phyloP scores from a whole-genome alignment of 2,888 invertebrate species.

The Hylaea fasciaria region DNA sequence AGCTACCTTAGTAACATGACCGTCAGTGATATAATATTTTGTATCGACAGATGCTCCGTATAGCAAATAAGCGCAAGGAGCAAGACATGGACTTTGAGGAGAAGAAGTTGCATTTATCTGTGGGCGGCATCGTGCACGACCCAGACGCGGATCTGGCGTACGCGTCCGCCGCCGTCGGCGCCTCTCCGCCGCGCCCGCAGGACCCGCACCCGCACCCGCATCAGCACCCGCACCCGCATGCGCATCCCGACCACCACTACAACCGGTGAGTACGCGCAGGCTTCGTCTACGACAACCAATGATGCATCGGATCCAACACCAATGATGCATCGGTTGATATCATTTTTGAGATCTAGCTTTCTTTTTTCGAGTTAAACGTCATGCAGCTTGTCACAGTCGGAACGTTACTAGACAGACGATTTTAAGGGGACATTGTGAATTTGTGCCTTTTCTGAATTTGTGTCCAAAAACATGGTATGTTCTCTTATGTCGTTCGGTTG shows the following conservation, averaged over 20 bases:
- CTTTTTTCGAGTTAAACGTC: no score
- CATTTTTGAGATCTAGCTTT: no score
- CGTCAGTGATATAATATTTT: neutral
- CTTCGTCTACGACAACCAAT: no score
- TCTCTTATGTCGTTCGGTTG: no score
- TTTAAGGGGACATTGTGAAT: no score
- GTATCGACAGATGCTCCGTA: slow-evolving; percentile 84
- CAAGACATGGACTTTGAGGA: slow-evolving; percentile 98
- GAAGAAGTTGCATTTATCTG: slow-evolving; percentile 95
- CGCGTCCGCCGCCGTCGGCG: slow-evolving; percentile 87
- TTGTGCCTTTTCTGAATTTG: no score
- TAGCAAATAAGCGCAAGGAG: slow-evolving; percentile 96
- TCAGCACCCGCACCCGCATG: slow-evolving; percentile 45
- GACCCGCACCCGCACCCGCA: slow-evolving; percentile 49
- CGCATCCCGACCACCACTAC: slow-evolving; percentile 23
- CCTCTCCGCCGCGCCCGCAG: slow-evolving; percentile 70
- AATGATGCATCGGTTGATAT: no score
- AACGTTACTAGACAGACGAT: no score
- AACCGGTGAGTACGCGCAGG: slow-evolving; percentile 12
- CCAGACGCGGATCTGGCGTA: slow-evolving; percentile 84
- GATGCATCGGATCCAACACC: no score
- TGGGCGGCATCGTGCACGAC: slow-evolving; percentile 82
- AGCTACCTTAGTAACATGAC: no score
- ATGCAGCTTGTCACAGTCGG: no score
- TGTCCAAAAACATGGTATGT: no score